A percentile compares a stretch with the other conserved stretches of the same genome.
These are phyloP conservation scores for Sebastes umbrosus DNA, from an alignment of 2,797 vertebrate species.

Conservation along the genomic window DNA sequence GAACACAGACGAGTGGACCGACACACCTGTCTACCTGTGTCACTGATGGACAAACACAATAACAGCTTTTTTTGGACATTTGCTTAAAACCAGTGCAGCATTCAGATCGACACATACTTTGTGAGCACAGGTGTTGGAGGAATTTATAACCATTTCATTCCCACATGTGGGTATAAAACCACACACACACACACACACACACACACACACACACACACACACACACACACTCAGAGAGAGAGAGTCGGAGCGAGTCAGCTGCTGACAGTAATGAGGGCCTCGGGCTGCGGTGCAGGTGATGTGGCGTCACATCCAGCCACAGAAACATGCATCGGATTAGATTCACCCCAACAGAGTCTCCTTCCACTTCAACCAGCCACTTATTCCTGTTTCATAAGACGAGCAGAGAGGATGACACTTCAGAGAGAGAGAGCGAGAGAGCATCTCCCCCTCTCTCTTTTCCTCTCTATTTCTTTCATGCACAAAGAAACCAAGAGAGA, in stretches of 20 bases:
- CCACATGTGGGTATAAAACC: slow-evolving; percentile 27
- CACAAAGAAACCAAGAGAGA: slow-evolving; percentile 49
- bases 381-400: slow-evolving; percentile 65
- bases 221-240: not conserved
- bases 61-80: not conserved
- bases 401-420: slow-evolving; percentile 64
- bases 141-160: slow-evolving; percentile 54
- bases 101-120: not conserved
- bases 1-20: not conserved
- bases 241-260: slow-evolving; percentile 15
- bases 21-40: not conserved
- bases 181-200: not conserved
- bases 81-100: slow-evolving; percentile 12
- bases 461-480: slow-evolving; percentile 26
- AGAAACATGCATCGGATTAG: slow-evolving; percentile 66
- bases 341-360: slow-evolving; percentile 63
- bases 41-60: not conserved
- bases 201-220: not conserved
- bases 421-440: slow-evolving; percentile 33
- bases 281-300: slow-evolving; percentile 59
- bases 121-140: slow-evolving; percentile 34
- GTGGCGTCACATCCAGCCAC: slow-evolving; percentile 56
- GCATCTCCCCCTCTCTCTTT: not conserved
- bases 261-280: slow-evolving; percentile 69
- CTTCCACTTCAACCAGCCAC: slow-evolving; percentile 65